Evolutionary conservation across 2,113 vertebrate genomes (phyloP).

Genomic region (Gnathonemus longibarbis): DNA sequence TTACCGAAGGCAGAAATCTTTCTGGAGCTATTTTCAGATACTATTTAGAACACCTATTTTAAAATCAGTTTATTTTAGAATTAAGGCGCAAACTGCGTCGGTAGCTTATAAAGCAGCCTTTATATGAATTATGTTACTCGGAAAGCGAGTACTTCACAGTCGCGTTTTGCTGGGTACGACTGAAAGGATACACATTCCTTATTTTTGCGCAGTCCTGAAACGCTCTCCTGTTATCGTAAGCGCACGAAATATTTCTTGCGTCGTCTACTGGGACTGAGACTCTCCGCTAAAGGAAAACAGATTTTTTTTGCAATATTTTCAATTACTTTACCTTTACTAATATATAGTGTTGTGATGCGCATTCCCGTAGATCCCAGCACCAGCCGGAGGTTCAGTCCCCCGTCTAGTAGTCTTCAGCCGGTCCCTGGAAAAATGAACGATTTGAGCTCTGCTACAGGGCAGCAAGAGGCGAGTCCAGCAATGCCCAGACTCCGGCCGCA

Average conservation of each 20-base stretch:
- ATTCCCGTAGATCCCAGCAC: conserved; percentile 68
- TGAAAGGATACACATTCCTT: not conserved
- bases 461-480: conserved; percentile 50
- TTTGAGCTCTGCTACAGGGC: conserved; percentile 58
- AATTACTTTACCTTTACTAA: conserved; percentile 47
- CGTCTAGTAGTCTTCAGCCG: conserved; percentile 62
- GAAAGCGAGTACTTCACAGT: not conserved
- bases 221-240: not conserved
- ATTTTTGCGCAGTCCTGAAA: not conserved
- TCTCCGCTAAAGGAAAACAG: not conserved
- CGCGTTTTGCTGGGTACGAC: not conserved
- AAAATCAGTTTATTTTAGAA: conserved; percentile 8
- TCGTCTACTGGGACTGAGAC: not conserved
- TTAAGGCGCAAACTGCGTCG: not conserved
- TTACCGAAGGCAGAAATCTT: conserved; percentile 1
- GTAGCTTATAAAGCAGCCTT: not conserved
- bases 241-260: not conserved
- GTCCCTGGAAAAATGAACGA: conserved; percentile 73
- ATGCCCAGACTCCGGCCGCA: conserved; percentile 64
- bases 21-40: not conserved
- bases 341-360: conserved; percentile 67
- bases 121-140: conserved; percentile 1
- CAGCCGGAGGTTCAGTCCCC: conserved; percentile 69
- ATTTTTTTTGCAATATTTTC: not conserved
- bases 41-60: not conserved